phyloP scores from a whole-genome alignment of 2,888 invertebrate species.

The Buathra laborator region DNA sequence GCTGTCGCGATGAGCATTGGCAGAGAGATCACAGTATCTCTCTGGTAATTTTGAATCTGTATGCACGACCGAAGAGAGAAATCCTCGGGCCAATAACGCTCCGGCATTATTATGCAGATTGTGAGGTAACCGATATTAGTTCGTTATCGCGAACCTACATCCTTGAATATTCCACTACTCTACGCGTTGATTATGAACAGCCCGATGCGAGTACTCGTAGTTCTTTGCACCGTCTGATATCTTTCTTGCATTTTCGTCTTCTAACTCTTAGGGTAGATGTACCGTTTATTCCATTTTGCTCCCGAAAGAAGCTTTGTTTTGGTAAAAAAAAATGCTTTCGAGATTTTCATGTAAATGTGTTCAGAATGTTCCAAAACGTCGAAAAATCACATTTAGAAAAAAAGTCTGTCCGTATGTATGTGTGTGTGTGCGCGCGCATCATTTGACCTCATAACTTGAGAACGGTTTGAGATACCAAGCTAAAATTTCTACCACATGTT shows the following conservation, averaged over 20 bases:
- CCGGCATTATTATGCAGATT: conserved; percentile 84
- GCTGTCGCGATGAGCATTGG: conserved; percentile 27
- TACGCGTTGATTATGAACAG: conserved; percentile 2
- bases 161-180: conserved; percentile 76
- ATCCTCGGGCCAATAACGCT: conserved; percentile 82
- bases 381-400: no score
- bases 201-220: background rate
- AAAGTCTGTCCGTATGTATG: no score
- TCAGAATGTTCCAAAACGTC: no score
- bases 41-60: conserved; percentile 84
- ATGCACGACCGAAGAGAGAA: conserved; percentile 80
- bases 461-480: no score
- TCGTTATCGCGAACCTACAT: conserved; percentile 82
- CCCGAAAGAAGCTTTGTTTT: no score
- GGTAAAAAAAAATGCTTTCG: no score
- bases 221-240: background rate
- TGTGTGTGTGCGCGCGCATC: no score
- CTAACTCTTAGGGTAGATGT: no score
- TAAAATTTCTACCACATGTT: no score
- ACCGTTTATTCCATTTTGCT: no score
- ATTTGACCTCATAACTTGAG: no score
- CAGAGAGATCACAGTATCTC: conserved; percentile 56
- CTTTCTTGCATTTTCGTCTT: background rate
- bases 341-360: no score
- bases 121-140: conserved; percentile 83